Evolutionary conservation across 1,140 invertebrate genomes (phyloP).

Genomic region (Lucilia sericata): DNA sequence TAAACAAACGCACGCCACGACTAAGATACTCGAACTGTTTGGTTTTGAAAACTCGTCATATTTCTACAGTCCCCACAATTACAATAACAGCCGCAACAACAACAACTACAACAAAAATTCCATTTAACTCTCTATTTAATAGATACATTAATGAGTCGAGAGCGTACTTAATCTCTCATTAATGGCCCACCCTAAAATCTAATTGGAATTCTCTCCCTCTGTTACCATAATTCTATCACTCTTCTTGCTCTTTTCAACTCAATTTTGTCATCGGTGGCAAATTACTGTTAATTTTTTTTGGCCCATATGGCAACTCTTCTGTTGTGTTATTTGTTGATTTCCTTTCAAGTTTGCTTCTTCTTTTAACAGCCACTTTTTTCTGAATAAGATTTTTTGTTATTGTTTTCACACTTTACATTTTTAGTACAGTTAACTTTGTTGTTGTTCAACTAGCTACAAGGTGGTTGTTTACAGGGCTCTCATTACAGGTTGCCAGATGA

Average conservation of each 20-base stretch:
- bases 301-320: background rate
- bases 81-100: background rate
- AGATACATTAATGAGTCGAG: background rate
- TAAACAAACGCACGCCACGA: conserved; percentile 47
- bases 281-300: background rate
- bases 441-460: background rate
- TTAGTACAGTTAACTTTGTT: conserved; percentile 18
- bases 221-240: background rate
- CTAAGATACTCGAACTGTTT: conserved; percentile 48
- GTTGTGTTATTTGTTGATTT: conserved; percentile 22
- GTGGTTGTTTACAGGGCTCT: background rate
- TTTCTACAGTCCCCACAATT: conserved; percentile 1
- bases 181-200: conserved; percentile 13
- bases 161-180: conserved; percentile 22
- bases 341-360: background rate
- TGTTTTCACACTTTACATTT: background rate
- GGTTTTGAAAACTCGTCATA: conserved; percentile 29
- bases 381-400: background rate
- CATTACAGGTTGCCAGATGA: too few species aligned
- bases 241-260: background rate
- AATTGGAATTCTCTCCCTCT: background rate
- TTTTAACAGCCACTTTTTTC: background rate
- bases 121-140: background rate
- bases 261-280: background rate
- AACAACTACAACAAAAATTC: background rate